Evolutionary conservation across 2,113 vertebrate genomes (phyloP).

Genomic region (Ptilorrhoa leucosticta): DNA sequence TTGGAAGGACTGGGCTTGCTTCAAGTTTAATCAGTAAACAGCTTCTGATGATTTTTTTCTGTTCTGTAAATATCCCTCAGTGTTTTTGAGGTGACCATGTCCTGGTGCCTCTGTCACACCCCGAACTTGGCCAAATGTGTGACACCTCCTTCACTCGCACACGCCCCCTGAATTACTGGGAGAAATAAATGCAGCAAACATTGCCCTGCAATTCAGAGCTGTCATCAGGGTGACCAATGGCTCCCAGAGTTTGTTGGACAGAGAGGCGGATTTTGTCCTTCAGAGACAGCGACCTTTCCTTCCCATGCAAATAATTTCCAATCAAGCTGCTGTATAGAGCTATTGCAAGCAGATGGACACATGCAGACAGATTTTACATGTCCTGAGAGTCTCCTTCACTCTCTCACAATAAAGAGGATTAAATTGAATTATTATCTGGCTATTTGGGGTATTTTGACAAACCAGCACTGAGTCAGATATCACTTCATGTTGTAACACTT

Average conservation of each 20-base stretch:
- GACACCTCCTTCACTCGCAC: neutral
- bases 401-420: neutral
- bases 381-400: neutral
- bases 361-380: neutral
- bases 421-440: neutral
- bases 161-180: constrained; percentile 21
- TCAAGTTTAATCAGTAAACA: constrained; percentile 67
- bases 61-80: constrained; percentile 15
- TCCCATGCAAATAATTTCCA: neutral
- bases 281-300: constrained; percentile 25
- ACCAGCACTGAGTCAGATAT: neutral
- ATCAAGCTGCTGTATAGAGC: neutral
- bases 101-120: constrained; percentile 35
- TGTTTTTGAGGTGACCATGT: constrained; percentile 56
- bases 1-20: constrained; percentile 57
- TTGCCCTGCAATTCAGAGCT: constrained; percentile 51
- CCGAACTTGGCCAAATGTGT: neutral
- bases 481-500: neutral
- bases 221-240: constrained; percentile 54
- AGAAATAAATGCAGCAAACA: constrained; percentile 21
- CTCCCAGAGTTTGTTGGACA: neutral
- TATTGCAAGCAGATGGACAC: neutral
- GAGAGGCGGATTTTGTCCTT: constrained; percentile 22
- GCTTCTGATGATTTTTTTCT: constrained; percentile 34
- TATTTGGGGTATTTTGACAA: neutral